A percentile compares a stretch with the other conserved stretches of the same genome.
These are phyloP conservation scores for Icerya purchasi DNA, from an alignment of 2,888 invertebrate genomes.

Conservation along the genomic window DNA sequence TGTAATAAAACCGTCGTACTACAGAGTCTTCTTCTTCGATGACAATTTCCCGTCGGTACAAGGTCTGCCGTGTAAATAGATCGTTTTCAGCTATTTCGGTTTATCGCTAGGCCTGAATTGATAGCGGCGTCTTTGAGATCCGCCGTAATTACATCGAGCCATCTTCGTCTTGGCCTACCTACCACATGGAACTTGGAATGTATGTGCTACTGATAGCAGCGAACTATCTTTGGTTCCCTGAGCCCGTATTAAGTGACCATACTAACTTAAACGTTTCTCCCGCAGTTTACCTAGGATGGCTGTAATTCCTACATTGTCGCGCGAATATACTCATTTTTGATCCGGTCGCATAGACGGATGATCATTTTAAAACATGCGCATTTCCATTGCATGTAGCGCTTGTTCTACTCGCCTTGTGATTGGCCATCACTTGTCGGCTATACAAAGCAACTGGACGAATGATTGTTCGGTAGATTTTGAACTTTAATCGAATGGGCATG, in stretches of 20 bases:
- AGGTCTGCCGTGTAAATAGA: not conserved
- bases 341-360: not conserved
- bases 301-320: not conserved
- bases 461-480: not conserved
- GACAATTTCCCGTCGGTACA: not conserved
- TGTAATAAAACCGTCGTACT: no score
- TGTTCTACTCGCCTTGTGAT: not conserved
- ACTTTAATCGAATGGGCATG: not conserved
- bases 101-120: not conserved
- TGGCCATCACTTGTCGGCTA: not conserved
- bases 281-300: not conserved
- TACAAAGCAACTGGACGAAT: not conserved
- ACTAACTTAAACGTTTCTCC: not conserved
- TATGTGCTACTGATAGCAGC: not conserved
- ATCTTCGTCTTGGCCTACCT: not conserved
- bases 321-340: not conserved
- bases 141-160: not conserved
- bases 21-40: not conserved
- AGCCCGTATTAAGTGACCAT: not conserved
- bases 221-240: not conserved
- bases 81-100: not conserved
- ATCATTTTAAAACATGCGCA: not conserved
- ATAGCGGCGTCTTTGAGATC: not conserved
- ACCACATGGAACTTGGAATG: not conserved
- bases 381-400: not conserved